Percentiles rank a stretch among this genome's conserved stretches.
phyloP scores from a whole-genome alignment of 2,113 vertebrate genomes.

The Hassar affinis region DNA sequence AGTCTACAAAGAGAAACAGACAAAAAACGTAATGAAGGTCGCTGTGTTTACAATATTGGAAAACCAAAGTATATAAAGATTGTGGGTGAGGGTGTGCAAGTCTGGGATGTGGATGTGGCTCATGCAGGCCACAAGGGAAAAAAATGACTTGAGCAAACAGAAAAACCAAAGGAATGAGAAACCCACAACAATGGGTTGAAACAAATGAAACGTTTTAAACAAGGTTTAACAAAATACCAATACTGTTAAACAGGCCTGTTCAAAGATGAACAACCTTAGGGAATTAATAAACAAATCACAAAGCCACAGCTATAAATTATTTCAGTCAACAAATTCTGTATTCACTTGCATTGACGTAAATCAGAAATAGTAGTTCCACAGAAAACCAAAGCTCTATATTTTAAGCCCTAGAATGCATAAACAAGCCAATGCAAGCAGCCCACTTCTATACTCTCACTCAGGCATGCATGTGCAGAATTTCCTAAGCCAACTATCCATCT shows the following conservation, averaged over 20 bases:
- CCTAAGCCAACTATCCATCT: constrained; percentile 59
- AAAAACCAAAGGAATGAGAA: constrained; percentile 14
- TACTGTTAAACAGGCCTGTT: background rate
- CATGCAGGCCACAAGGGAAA: constrained; percentile 14
- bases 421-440: background rate
- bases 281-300: background rate
- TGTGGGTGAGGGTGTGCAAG: background rate
- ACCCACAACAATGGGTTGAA: constrained; percentile 3
- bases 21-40: background rate
- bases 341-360: background rate
- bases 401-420: background rate
- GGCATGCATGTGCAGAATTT: constrained; percentile 7
- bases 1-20: constrained; percentile 28
- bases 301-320: background rate
- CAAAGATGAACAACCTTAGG: background rate
- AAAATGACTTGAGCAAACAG: background rate
- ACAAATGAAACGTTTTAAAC: background rate
- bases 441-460: background rate
- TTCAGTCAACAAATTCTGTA: background rate
- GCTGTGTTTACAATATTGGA: background rate
- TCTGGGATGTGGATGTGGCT: background rate
- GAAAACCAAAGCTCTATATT: background rate
- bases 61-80: background rate
- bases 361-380: background rate
- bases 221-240: background rate